Evolutionary conservation across 37 sponge, comb jelly and placozoan species (phyloP).

Genomic region (Theonella swinhoei): DNA sequence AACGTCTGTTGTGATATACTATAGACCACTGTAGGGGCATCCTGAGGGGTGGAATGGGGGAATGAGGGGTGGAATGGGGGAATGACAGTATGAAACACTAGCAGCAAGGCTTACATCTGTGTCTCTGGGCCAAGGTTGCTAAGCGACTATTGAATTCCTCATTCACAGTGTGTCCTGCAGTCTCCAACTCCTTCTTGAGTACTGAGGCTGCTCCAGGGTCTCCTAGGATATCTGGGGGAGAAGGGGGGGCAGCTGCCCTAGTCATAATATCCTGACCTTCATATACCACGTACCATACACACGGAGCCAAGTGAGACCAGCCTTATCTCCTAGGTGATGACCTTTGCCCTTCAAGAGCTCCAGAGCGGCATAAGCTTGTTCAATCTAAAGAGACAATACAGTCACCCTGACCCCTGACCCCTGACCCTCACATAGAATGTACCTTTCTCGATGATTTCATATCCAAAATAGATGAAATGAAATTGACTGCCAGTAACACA

Average conservation of each 20-base stretch:
- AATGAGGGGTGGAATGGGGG: not conserved
- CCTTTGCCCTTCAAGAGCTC: not conserved
- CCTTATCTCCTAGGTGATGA: not conserved
- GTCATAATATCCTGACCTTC: not conserved
- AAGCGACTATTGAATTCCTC: not conserved
- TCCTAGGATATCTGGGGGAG: not conserved
- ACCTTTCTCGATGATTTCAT: no score
- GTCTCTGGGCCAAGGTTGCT: no score
- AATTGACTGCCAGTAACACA: no score
- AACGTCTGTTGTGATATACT: no score
- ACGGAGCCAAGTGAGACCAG: not conserved
- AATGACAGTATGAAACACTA: not conserved
- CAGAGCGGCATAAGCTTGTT: not conserved
- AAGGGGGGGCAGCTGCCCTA: not conserved
- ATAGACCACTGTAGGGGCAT: no score
- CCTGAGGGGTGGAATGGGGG: no score
- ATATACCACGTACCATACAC: not conserved
- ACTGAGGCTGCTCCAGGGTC: not conserved
- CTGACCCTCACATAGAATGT: no score
- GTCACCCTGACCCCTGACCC: no score
- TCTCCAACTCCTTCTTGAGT: not conserved
- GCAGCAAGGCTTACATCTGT: no score
- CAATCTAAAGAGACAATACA: no score
- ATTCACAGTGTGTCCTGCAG: not conserved
- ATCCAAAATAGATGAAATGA: no score